Evolutionary conservation across 1,140 invertebrate species (phyloP).

Genomic region (Zaprionus capensis): DNA sequence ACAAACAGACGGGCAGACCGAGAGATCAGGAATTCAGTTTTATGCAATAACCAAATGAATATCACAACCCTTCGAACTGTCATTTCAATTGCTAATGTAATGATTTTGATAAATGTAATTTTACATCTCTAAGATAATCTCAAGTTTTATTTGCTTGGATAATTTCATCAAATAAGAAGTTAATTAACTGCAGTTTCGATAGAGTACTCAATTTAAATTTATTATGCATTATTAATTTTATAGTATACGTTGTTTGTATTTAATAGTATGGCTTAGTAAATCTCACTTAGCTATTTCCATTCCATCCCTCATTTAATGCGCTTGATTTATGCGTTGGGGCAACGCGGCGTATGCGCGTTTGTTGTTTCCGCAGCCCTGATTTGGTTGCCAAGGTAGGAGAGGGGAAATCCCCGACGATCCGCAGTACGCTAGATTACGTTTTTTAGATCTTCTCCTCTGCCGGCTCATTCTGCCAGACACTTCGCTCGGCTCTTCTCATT

Average conservation of each 20-base stretch:
- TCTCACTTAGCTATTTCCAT: background rate
- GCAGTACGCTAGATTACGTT: conserved; percentile 1
- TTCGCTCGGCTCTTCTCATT: background rate
- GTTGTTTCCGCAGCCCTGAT: background rate
- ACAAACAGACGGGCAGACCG: too few relatives aligned
- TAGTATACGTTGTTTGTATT: background rate
- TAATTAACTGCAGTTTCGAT: background rate
- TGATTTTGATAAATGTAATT: too few relatives aligned
- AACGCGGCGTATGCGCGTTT: conserved; percentile 3
- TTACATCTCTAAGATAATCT: too few relatives aligned
- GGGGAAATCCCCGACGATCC: conserved; percentile 9
- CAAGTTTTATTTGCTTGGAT: too few relatives aligned
- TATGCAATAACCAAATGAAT: too few relatives aligned
- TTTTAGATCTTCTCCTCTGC: conserved; percentile 17
- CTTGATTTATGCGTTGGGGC: background rate
- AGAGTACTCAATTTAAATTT: background rate
- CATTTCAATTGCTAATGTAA: too few relatives aligned
- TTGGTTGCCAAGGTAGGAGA: background rate
- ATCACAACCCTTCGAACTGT: too few relatives aligned
- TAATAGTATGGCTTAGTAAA: background rate
- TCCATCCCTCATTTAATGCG: background rate
- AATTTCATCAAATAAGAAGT: background rate
- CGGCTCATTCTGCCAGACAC: too few relatives aligned
- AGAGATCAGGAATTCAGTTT: too few relatives aligned
- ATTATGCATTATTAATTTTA: background rate